Evolutionary conservation across 2,888 invertebrate species (phyloP), one percentile per base, ranked within the genome.

Genomic region (Ferdinandea cuprea): DNA sequence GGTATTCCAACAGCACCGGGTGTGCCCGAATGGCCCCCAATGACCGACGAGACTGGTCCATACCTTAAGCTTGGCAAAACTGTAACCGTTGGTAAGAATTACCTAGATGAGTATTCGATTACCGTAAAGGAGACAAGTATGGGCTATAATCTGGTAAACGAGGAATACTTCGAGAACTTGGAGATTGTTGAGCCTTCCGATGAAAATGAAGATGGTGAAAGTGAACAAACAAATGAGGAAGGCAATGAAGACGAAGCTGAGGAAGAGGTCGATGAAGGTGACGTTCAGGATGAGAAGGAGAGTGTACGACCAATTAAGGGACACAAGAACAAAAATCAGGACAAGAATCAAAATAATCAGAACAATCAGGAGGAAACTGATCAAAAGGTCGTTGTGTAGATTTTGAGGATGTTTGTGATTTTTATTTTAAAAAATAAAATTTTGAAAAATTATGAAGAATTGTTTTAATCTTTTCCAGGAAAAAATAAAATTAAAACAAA

Each of bases 1-100:
- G 91, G 91, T 1, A 85, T 86, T 2, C 91, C 91, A 3, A 69
- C 46, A 28, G 88, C 89, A 2, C 86, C 87, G 1, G 86, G 87
- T n/a, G 37, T 88, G 2, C 88, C 8, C 2, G 74, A 80, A 7
- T 91, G 91, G 91, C 88, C 89, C 0, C 69, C 89, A 2, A 88
- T 91, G 88, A 87, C 76, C 11, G 88, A 87, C 25, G 88, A 88
- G 15, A 88, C 89, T 1, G 91, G 91, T 0, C 91, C 91, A 0
- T 91, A 91, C 78, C 85, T 90, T 50, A 89, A 89, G 48, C 89
- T 91, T 11, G 88, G 87, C 21, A 86, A 86, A 35, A 87, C 87
- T 0, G 85, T 89, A 0, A 87, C 86, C 15, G 85, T 89, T 21
- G 89, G 88, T 0, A 86, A 88, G 9, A 90, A 90, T 48, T 91